Evolutionary conservation across 2,113 vertebrate genomes (phyloP).

Genomic region (Microtus ochrogaster): DNA sequence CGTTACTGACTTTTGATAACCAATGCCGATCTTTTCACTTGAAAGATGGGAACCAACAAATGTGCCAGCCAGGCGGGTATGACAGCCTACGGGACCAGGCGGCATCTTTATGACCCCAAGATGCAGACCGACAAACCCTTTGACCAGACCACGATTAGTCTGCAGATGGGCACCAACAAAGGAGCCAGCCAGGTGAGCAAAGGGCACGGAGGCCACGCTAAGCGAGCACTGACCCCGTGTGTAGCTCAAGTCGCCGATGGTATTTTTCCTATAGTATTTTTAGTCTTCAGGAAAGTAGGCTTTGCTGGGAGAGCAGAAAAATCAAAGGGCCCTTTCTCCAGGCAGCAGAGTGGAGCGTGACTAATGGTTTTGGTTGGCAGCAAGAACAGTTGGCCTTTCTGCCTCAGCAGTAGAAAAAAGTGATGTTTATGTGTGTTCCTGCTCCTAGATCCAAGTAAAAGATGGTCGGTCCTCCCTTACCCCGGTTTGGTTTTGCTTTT

Average conservation of each 20-base stretch:
- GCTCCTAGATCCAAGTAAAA: constrained; percentile 9
- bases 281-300: constrained; percentile 28
- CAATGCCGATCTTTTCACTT: constrained; percentile 31
- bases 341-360: not conserved
- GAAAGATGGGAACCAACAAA: constrained; percentile 98
- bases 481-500: not conserved
- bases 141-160: constrained; percentile 97
- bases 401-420: not conserved
- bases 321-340: not conserved
- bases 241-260: not conserved
- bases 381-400: constrained; percentile 7
- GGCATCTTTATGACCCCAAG: constrained; percentile 97
- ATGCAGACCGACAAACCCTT: constrained; percentile 97
- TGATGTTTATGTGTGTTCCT: not conserved
- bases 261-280: constrained; percentile 2
- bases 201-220: not conserved
- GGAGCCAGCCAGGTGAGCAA: constrained; percentile 95
- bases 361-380: not conserved
- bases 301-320: constrained; percentile 4
- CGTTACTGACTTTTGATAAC: not conserved
- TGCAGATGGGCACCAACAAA: constrained; percentile 99
- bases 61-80: constrained; percentile 98
- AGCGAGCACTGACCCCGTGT: not conserved
- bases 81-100: constrained; percentile 97
- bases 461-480: not conserved